Evolutionary conservation across 2,113 vertebrate species (phyloP).

Genomic region (Emydocephalus ijimae): DNA sequence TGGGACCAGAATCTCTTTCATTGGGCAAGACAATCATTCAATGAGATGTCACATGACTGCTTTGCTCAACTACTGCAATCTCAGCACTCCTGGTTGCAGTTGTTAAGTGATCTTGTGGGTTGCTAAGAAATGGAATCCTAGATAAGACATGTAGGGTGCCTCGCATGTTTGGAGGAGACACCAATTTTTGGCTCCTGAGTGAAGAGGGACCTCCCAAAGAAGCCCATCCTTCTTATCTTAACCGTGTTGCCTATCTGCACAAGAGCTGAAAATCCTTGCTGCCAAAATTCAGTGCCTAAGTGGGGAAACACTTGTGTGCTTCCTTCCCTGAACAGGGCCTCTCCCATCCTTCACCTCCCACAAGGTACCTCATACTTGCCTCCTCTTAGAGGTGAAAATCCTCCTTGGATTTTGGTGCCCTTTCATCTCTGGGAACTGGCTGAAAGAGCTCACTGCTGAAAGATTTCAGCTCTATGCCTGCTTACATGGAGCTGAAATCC

Average conservation of each 20-base stretch:
- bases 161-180: not conserved
- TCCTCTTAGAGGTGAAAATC: not conserved
- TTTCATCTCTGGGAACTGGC: not conserved
- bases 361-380: not conserved
- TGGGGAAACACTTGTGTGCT: not conserved
- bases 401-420: not conserved
- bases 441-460: not conserved
- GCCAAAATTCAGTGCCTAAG: not conserved
- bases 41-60: not conserved
- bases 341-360: too few relatives aligned
- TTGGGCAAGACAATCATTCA: not conserved
- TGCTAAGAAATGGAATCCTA: not conserved
- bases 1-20: not conserved
- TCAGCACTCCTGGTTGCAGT: not conserved
- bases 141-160: not conserved
- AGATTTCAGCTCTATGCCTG: not conserved
- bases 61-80: not conserved
- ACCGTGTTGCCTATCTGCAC: not conserved
- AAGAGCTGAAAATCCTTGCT: not conserved
- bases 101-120: not conserved
- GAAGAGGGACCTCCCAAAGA: not conserved
- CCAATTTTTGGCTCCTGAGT: not conserved
- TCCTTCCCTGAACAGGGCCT: not conserved
- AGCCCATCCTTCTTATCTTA: not conserved
- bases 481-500: not conserved